Evolutionary conservation across 1,140 invertebrate species (phyloP).

Genomic region (Rhysida immarginata): DNA sequence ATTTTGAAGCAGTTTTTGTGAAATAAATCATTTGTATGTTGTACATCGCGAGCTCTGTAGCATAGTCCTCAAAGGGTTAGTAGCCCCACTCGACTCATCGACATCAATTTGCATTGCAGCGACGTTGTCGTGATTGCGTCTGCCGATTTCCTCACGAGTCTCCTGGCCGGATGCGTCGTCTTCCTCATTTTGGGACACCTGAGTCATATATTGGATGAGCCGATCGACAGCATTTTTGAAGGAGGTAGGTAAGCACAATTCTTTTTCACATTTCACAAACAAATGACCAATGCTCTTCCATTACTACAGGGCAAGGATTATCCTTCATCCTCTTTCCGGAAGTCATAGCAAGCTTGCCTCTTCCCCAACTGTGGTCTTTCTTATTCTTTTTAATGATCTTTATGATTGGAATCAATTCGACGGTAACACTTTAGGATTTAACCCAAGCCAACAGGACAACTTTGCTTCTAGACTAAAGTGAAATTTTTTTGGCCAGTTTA

Average conservation of each 20-base stretch:
- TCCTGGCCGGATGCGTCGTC: constrained; percentile 17
- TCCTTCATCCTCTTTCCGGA: constrained; percentile 20
- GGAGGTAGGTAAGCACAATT: neutral
- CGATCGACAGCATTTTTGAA: neutral
- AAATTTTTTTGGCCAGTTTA: constrained; percentile 7
- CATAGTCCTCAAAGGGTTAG: too few species aligned
- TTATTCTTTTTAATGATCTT: constrained; percentile 24
- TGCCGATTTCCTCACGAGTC: constrained; percentile 18
- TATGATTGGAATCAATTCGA: constrained; percentile 15
- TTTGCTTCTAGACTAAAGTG: neutral
- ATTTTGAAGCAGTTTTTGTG: too few species aligned
- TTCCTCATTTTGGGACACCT: constrained; percentile 18
- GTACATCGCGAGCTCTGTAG: too few species aligned
- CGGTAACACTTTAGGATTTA: constrained; percentile 9
- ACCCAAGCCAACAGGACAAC: neutral
- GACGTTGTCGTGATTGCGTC: constrained; percentile 14
- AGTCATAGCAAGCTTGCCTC: constrained; percentile 14
- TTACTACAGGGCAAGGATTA: constrained; percentile 16
- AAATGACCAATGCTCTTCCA: neutral
- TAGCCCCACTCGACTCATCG: too few species aligned
- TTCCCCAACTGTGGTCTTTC: constrained; percentile 20
- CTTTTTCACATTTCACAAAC: neutral
- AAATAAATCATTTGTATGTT: too few species aligned
- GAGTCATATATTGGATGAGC: constrained; percentile 18
- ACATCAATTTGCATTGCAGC: too few species aligned